A percentile compares a stretch with the other conserved stretches of the same genome.
Evolutionary conservation across 2,113 vertebrate genomes (phyloP).

Genomic region (Phalacrocorax aristotelis): DNA sequence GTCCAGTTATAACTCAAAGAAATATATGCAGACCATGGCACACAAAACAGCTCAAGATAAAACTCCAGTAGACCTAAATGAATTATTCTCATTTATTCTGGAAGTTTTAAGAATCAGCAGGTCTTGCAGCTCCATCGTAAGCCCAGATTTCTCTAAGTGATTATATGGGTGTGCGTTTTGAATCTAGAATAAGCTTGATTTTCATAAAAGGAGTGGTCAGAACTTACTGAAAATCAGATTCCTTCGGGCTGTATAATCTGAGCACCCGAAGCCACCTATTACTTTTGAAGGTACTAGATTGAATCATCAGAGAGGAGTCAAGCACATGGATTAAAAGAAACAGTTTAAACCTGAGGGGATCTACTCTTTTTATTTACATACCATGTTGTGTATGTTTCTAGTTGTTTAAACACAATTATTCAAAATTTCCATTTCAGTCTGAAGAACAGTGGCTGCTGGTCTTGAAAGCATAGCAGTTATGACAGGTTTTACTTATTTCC

Average conservation of each 20-base stretch:
- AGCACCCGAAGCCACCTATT: neutral
- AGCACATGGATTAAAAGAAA: neutral
- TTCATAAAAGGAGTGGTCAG: neutral
- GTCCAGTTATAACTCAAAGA: neutral
- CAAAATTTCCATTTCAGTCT: neutral
- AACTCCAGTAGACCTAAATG: neutral
- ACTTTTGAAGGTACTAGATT: neutral
- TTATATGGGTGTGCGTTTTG: neutral
- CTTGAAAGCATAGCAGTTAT: neutral
- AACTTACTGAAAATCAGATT: neutral
- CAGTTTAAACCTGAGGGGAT: neutral
- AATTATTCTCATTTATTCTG: neutral
- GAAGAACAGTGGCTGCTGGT: neutral
- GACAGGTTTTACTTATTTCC: neutral
- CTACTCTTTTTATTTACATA: neutral
- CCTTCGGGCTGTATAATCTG: neutral
- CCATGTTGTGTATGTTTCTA: neutral
- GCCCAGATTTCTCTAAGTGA: neutral
- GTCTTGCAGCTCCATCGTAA: neutral
- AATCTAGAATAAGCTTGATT: neutral
- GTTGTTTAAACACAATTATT: neutral
- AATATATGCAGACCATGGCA: neutral
- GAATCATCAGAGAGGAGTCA: neutral
- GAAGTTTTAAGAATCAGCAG: neutral
- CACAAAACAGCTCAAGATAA: neutral